A percentile compares a stretch with the other conserved stretches of the same genome.
phyloP scores from a whole-genome alignment of 2,113 vertebrate species.

The Bucco capensis region DNA sequence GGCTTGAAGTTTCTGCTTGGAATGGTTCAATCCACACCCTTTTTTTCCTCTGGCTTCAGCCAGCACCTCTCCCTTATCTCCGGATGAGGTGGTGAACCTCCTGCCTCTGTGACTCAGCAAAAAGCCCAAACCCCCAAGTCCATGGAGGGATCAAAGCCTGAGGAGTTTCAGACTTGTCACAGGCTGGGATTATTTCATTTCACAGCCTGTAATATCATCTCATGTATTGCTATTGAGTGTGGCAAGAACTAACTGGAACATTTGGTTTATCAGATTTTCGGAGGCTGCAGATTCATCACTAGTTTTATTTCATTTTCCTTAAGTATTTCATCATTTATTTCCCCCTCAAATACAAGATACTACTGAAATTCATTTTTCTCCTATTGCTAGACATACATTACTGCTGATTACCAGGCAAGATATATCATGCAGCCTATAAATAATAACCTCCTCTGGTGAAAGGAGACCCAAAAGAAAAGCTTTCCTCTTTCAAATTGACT shows the following conservation, averaged over 20 bases:
- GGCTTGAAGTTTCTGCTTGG: conserved; percentile 42
- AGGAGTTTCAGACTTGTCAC: conserved; percentile 53
- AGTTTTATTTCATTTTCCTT: conserved; percentile 58
- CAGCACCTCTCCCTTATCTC: neutral
- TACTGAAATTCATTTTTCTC: conserved; percentile 50
- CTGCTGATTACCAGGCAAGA: conserved; percentile 52
- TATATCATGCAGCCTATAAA: conserved; percentile 56
- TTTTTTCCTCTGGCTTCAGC: neutral
- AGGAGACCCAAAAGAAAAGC: conserved; percentile 34
- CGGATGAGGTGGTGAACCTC: neutral
- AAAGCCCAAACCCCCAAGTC: neutral
- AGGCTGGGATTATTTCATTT: conserved; percentile 70
- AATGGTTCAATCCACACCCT: conserved; percentile 16
- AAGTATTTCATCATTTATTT: conserved; percentile 56
- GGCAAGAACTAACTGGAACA: conserved; percentile 59
- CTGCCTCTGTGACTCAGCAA: conserved; percentile 28
- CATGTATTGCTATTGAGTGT: conserved; percentile 49
- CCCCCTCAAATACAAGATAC: conserved; percentile 20
- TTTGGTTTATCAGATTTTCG: conserved; percentile 65
- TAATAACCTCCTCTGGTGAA: conserved; percentile 52
- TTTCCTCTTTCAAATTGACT: conserved; percentile 22
- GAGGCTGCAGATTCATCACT: conserved; percentile 52
- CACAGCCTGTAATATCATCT: conserved; percentile 72
- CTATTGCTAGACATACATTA: conserved; percentile 43
- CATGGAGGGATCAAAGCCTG: conserved; percentile 22